Percentiles rank a stretch among this genome's conserved stretches.
These are phyloP conservation scores for Coelogynopora nodosa DNA, from an alignment of 2,888 invertebrate genomes.

Conservation along the genomic window DNA sequence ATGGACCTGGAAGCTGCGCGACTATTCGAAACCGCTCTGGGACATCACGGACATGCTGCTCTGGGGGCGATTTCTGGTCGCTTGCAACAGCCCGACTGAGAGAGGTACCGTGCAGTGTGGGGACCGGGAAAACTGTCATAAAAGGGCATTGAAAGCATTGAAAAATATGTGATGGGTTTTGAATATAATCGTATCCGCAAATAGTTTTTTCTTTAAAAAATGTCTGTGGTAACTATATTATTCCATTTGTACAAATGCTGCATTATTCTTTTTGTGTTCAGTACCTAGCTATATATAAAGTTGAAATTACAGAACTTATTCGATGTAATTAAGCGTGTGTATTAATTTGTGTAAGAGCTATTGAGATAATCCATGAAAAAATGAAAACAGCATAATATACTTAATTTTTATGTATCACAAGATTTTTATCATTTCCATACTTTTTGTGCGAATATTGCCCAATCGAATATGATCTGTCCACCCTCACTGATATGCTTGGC, in stretches of 20 bases:
- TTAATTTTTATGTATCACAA: too few relatives aligned
- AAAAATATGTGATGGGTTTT: neutral
- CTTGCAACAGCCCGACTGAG: slow-evolving; percentile 69
- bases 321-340: neutral
- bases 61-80: slow-evolving; percentile 84
- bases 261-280: too few relatives aligned
- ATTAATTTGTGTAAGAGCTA: too few relatives aligned
- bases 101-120: slow-evolving; percentile 33
- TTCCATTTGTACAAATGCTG: too few relatives aligned
- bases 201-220: neutral
- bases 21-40: slow-evolving; percentile 89
- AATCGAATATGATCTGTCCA: neutral
- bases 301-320: too few relatives aligned
- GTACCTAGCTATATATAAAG: too few relatives aligned
- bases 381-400: too few relatives aligned
- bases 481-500: too few relatives aligned
- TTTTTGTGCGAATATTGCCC: neutral
- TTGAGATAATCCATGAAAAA: too few relatives aligned
- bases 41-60: slow-evolving; percentile 77
- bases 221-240: too few relatives aligned
- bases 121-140: neutral
- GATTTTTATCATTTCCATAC: too few relatives aligned
- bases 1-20: slow-evolving; percentile 83
- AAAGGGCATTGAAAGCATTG: neutral
- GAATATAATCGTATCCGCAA: neutral